Conservation (phyloP, 2,888 invertebrate genomes). For the Macrophya annulata region DNA sequence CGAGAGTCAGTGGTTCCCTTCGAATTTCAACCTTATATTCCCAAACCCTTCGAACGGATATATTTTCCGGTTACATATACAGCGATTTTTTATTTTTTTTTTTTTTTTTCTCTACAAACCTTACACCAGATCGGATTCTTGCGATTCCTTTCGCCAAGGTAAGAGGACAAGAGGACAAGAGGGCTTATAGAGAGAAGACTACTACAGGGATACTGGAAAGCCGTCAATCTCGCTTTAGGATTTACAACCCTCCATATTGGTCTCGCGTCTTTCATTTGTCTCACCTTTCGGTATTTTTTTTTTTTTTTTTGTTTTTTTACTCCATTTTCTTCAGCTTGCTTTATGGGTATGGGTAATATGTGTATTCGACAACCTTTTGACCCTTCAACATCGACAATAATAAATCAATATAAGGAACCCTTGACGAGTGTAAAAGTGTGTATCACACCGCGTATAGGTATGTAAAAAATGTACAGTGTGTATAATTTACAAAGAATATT, state of each 20-base stretch:
- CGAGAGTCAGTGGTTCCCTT: background rate
- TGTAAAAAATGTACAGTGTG: background rate
- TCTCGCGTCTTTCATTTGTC: constrained; percentile 34
- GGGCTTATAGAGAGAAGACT: constrained; percentile 24
- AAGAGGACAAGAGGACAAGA: constrained; percentile 18
- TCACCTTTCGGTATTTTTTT: constrained; percentile 21
- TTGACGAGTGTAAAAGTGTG: constrained; percentile 3
- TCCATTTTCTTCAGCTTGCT: background rate
- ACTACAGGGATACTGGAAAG: constrained; percentile 32
- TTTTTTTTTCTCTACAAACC: constrained; percentile 2
- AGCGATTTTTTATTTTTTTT: no score
- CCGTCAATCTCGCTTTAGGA: constrained; percentile 38
- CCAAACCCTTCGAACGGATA: constrained; percentile 3
- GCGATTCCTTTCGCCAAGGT: background rate
- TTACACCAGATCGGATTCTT: constrained; percentile 24
- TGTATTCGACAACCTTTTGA: constrained; percentile 9
- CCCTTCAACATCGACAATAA: constrained; percentile 3
- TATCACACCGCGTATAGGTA: background rate
- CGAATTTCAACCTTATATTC: constrained; percentile 12
- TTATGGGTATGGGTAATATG: background rate
- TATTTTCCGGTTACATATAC: constrained; percentile 16
- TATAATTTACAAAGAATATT: background rate
- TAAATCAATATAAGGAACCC: constrained; percentile 23
- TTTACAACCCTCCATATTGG: constrained; percentile 47
- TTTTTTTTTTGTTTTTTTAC: constrained; percentile 34